Evolutionary conservation across 1,140 invertebrate genomes (phyloP).

Genomic region (Cydia fagiglandana): DNA sequence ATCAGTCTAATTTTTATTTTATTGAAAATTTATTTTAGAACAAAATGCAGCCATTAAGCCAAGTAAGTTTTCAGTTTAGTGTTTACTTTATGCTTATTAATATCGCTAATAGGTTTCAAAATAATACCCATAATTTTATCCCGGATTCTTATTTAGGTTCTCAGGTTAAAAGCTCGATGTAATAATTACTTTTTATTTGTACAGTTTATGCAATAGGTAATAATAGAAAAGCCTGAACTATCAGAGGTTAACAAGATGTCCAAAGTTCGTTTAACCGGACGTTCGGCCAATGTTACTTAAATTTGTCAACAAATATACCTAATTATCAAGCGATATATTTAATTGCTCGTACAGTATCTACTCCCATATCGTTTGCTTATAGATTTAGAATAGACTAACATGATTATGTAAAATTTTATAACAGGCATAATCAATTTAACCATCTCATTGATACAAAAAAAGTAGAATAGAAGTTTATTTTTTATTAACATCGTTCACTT

Average conservation of each 20-base stretch:
- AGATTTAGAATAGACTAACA: not conserved
- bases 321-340: not conserved
- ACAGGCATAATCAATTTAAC: not conserved
- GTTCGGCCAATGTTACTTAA: not conserved
- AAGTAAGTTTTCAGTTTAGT: slow-evolving; percentile 12
- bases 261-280: not conserved
- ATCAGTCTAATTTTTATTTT: slow-evolving; percentile 36
- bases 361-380: no score
- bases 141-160: not conserved
- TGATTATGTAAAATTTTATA: not conserved
- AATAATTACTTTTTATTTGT: not conserved
- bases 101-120: not conserved
- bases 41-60: slow-evolving; percentile 25
- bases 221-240: not conserved
- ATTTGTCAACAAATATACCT: not conserved
- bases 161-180: not conserved
- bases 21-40: not conserved
- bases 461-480: no score
- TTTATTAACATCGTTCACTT: no score
- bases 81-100: not conserved
- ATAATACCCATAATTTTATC: not conserved
- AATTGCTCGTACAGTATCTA: no score
- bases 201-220: not conserved
- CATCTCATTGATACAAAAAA: not conserved
- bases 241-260: not conserved